Percentiles rank a stretch among this genome's conserved stretches.
These are phyloP conservation scores for Episyrphus balteatus DNA, from an alignment of 1,140 invertebrate genomes.

Conservation along the genomic window DNA sequence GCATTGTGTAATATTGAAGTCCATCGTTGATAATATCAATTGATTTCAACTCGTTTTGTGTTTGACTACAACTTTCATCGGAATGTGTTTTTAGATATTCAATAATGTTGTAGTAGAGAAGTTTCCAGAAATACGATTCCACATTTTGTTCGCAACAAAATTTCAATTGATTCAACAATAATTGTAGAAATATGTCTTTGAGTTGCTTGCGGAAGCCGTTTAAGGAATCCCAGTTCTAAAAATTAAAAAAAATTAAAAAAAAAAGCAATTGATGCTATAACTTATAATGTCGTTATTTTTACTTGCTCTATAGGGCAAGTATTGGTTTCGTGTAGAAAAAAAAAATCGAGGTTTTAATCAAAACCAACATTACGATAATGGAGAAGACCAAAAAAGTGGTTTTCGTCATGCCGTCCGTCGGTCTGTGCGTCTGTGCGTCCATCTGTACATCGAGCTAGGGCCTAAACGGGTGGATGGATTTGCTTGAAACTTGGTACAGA, in stretches of 20 bases:
- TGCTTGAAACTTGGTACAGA: too few species aligned
- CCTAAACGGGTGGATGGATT: too few species aligned
- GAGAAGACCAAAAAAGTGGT: too few species aligned
- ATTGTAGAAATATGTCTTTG: conserved; percentile 58
- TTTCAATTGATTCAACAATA: conserved; percentile 72
- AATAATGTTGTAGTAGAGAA: conserved; percentile 83
- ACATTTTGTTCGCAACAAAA: conserved; percentile 81
- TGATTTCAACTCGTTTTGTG: conserved; percentile 51
- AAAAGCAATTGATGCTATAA: too few species aligned
- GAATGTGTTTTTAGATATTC: conserved; percentile 61
- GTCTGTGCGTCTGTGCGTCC: too few species aligned
- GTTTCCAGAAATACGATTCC: conserved; percentile 86
- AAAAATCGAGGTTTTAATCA: too few species aligned
- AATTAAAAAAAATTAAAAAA: conserved; percentile 1
- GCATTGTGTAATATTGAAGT: conserved; percentile 61
- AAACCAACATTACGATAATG: too few species aligned
- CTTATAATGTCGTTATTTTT: too few species aligned
- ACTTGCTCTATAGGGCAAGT: too few species aligned
- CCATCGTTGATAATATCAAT: conserved; percentile 71
- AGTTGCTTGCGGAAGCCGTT: conserved; percentile 62
- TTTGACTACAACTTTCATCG: conserved; percentile 40
- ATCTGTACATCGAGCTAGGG: too few species aligned
- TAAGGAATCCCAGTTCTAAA: conserved; percentile 42
- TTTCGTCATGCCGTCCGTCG: too few species aligned
- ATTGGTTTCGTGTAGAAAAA: too few species aligned